Evolutionary conservation across 2,888 invertebrate genomes (phyloP).

Genomic region (Eupithecia tripunctaria): DNA sequence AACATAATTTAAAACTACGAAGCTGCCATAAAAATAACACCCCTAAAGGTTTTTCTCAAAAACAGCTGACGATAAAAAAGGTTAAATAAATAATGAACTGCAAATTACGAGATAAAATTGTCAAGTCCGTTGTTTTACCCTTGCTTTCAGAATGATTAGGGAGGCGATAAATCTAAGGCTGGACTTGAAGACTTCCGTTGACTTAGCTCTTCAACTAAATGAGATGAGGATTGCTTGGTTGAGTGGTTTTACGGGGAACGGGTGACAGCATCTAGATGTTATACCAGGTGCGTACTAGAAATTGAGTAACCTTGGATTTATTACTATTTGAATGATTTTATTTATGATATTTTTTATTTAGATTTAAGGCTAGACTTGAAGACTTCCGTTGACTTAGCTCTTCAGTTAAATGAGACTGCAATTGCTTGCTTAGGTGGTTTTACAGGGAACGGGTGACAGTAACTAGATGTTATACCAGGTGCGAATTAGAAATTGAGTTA

Average conservation of each 20-base stretch:
- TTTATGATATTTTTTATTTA: too few relatives aligned
- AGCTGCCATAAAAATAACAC: too few relatives aligned
- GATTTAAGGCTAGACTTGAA: constrained; percentile 14
- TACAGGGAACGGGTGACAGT: background rate
- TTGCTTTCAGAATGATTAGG: constrained; percentile 26
- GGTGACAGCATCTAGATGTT: background rate
- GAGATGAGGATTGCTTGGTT: background rate
- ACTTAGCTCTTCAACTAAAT: background rate
- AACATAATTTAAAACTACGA: too few relatives aligned
- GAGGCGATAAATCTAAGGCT: constrained; percentile 20
- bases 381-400: constrained; percentile 2
- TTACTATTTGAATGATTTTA: too few relatives aligned
- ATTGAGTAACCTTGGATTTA: too few relatives aligned
- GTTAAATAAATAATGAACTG: constrained; percentile 25
- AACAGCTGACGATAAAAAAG: constrained; percentile 17
- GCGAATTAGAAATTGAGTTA: background rate
- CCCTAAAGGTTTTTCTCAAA: background rate
- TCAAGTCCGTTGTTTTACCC: constrained; percentile 25
- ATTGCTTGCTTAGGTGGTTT: background rate
- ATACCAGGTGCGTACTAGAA: background rate
- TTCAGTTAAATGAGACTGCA: background rate
- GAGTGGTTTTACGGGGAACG: background rate
- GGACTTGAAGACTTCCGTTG: constrained; percentile 1
- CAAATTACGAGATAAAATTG: constrained; percentile 30
- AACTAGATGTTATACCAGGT: background rate